These are phyloP conservation scores for Acanthurus lineatus DNA, from an alignment of 2,797 vertebrate species.

Conservation along the genomic window DNA sequence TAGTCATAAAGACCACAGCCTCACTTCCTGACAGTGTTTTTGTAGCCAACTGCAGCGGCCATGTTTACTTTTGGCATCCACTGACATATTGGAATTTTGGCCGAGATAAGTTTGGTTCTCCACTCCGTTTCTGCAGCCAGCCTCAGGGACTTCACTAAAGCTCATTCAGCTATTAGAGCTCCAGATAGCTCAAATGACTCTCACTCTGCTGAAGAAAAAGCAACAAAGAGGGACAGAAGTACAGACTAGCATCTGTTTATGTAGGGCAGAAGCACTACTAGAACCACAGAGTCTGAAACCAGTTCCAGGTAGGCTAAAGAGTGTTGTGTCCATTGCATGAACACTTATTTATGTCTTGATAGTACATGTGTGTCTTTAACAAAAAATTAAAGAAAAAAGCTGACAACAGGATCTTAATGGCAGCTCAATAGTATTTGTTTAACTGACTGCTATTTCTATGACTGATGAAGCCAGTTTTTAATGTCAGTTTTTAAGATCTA, in stretches of 20 bases:
- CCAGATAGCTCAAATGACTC: not conserved
- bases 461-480: no score
- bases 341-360: no score
- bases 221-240: not conserved
- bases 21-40: not conserved
- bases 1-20: not conserved
- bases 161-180: slow-evolving; percentile 4
- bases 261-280: not conserved
- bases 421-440: no score
- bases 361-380: no score
- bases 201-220: not conserved
- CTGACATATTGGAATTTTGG: slow-evolving; percentile 9
- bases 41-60: not conserved
- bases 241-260: not conserved
- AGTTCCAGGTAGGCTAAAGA: no score
- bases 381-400: no score
- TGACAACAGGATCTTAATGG: no score
- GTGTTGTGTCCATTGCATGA: no score
- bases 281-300: not conserved
- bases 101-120: slow-evolving; percentile 5
- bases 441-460: no score
- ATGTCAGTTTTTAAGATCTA: no score
- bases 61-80: not conserved
- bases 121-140: not conserved
- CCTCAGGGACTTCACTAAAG: slow-evolving; percentile 5